phyloP scores from a whole-genome alignment of 2,888 invertebrate genomes.

The Fragum whitleyi region DNA sequence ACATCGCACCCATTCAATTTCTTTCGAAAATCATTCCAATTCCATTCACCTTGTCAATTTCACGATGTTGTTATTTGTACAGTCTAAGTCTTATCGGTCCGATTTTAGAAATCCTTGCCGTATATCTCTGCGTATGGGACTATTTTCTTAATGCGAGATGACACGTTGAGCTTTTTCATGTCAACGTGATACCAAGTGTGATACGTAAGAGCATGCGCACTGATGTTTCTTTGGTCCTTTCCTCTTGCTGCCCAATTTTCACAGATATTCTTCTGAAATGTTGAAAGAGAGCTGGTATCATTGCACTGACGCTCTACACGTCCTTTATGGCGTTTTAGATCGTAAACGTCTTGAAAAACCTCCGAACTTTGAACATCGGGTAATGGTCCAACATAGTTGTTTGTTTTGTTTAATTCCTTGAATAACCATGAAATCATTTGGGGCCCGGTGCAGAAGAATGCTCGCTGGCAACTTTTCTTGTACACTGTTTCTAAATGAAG shows the following conservation, averaged over 20 bases:
- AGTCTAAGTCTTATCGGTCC: too few relatives aligned
- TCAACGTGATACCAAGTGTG: conserved; percentile 10
- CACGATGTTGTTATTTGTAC: too few relatives aligned
- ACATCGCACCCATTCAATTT: too few relatives aligned
- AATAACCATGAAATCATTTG: not conserved
- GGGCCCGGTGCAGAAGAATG: conserved; percentile 5
- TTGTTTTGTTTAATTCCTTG: not conserved
- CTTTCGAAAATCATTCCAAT: too few relatives aligned
- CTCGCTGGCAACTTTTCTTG: not conserved
- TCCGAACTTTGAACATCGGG: conserved; percentile 9
- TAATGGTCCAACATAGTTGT: not conserved
- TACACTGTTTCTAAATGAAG: not conserved
- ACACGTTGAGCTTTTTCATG: not conserved
- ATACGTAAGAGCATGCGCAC: not conserved
- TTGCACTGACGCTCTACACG: not conserved
- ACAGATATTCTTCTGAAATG: not conserved
- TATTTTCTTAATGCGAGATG: not conserved
- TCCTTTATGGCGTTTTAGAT: not conserved
- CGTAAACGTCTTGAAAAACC: conserved; percentile 19
- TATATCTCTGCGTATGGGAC: not conserved
- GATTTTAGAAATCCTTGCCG: not conserved
- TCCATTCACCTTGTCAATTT: too few relatives aligned
- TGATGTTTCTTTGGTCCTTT: not conserved
- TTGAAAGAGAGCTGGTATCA: not conserved
- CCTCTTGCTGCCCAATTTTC: not conserved